Evolutionary conservation across 1,140 invertebrate species (phyloP), one percentile per base, ranked within the genome.

Genomic region (Medauroidea extradentata): DNA sequence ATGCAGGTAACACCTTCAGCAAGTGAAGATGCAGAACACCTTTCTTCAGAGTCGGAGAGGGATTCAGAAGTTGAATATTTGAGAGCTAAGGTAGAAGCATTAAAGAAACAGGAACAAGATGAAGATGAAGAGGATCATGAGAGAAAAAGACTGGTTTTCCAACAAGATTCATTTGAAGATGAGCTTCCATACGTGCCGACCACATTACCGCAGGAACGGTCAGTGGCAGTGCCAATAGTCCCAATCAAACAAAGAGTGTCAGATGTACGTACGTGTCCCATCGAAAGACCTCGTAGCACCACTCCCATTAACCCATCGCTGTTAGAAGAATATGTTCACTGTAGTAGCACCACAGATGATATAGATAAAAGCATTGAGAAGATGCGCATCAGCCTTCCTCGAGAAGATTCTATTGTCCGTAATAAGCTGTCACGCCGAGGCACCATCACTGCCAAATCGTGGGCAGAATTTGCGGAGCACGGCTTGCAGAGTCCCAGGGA

Each of bases 181-280:
- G 91, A 93, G 75, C 75, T 93, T 66, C 91, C 91, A 1, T 93
- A 90, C 67, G 83, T 93, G 60, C 90, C 90, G 41, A 93, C 91
- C 3, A 93, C 90, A 34, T 72, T 93, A 55, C 90, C 91, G 14
- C 77, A 85, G 69, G 91, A 93, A 75, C 84, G 90, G 46, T 88
- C 90, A 7, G 80, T 88, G 43, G 90, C 86, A 14, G 76, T 92
- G 53, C 87, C 89, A 1, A 88, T 93, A 55, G 80, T 92, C 44
- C 90, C 91, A 19, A 82, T 91, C 44, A 87, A 86, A 66, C 85
- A 91, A 70, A 79, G 91, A 52, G 80, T 87, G 27, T 70, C 76
- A 21, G 80, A 85, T 69, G 77, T 86, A 0, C 76, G 83, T 61
- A 93, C 87, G n/a, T 91, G 84, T 65, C 89, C 91, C 0, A 86